Percentiles rank a stretch among this genome's conserved stretches.
Conservation (phyloP, 2,113 vertebrate species). For the Epinephelus lanceolatus region DNA sequence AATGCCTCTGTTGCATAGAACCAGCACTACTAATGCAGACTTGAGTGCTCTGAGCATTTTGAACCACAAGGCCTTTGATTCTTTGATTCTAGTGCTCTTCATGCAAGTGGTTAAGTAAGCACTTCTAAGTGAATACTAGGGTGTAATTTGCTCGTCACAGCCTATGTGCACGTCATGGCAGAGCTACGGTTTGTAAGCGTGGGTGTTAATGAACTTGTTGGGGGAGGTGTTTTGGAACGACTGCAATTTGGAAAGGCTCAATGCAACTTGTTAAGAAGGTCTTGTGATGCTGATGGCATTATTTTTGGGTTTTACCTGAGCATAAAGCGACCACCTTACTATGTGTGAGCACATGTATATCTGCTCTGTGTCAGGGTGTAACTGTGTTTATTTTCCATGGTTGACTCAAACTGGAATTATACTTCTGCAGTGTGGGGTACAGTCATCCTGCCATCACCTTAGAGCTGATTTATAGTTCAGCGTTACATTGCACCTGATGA, state of each 20-base stretch:
- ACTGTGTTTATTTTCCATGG: not conserved
- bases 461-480: not conserved
- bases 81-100: slow-evolving; percentile 78
- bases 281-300: not conserved
- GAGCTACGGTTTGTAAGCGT: slow-evolving; percentile 57
- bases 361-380: not conserved
- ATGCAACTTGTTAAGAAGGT: slow-evolving; percentile 49
- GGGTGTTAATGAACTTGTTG: slow-evolving; percentile 68
- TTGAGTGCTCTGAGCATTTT: slow-evolving; percentile 56
- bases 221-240: slow-evolving; percentile 41
- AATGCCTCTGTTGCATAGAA: slow-evolving; percentile 37
- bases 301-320: not conserved
- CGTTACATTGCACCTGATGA: not conserved
- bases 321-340: not conserved
- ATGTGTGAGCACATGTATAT: slow-evolving; percentile 2
- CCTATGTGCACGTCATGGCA: slow-evolving; percentile 50
- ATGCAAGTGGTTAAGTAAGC: slow-evolving; percentile 76
- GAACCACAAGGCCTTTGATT: slow-evolving; percentile 62
- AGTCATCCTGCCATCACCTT: not conserved
- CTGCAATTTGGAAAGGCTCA: slow-evolving; percentile 62
- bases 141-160: slow-evolving; percentile 74
- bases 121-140: slow-evolving; percentile 74
- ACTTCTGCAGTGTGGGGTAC: not conserved
- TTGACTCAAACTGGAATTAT: not conserved
- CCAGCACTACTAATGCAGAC: slow-evolving; percentile 28